Evolutionary conservation across 1,140 invertebrate species (phyloP).

Genomic region (Brachionus plicatilis): DNA sequence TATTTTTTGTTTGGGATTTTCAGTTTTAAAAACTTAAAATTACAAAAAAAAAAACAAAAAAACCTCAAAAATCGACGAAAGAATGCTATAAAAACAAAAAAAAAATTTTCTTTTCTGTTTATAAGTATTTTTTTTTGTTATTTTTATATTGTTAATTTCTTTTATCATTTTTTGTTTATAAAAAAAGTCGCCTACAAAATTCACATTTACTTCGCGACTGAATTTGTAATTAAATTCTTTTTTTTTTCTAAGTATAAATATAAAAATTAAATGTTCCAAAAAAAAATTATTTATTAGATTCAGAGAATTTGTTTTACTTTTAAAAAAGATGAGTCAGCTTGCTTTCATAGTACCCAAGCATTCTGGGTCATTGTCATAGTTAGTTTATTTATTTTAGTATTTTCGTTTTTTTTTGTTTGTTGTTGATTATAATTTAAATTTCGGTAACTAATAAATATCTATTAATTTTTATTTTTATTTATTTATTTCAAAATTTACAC

Average conservation of each 20-base stretch:
- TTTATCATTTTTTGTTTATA: neutral
- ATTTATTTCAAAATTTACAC: neutral
- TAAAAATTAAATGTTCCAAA: neutral
- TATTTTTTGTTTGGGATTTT: neutral
- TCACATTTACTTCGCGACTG: neutral
- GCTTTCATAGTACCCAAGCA: neutral
- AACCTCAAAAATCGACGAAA: neutral
- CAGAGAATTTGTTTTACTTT: neutral
- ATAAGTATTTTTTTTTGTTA: neutral
- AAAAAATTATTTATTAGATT: neutral
- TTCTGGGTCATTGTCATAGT: neutral
- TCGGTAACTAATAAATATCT: neutral
- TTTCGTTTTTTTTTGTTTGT: neutral
- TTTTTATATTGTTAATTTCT: neutral
- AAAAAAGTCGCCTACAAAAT: neutral
- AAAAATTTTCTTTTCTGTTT: neutral
- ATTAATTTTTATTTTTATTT: neutral
- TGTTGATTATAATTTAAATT: neutral
- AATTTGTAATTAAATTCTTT: neutral
- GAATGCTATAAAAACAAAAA: neutral
- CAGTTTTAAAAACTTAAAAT: neutral
- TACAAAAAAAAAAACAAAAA: conserved; percentile 10
- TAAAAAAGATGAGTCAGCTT: neutral
- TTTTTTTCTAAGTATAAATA: neutral
- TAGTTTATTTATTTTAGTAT: conserved; percentile 3